phyloP scores from a whole-genome alignment of 2,113 vertebrate species.

The Eurystomus gularis region DNA sequence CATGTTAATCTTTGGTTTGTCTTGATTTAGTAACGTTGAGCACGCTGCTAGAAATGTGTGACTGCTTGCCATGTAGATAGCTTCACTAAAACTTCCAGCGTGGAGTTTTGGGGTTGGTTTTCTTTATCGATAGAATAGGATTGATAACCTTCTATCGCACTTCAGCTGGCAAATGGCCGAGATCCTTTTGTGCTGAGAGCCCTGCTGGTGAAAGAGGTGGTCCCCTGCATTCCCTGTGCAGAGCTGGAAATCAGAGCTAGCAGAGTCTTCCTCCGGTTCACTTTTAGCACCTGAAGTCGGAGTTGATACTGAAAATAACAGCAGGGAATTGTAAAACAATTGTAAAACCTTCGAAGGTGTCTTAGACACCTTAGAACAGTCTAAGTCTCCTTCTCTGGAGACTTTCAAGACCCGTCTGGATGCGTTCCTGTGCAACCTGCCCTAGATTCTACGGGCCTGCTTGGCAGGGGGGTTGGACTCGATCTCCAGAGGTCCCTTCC shows the following conservation, averaged over 20 bases:
- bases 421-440: too few relatives aligned
- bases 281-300: background rate
- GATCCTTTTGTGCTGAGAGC: background rate
- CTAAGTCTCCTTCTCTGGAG: too few relatives aligned
- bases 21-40: background rate
- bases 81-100: background rate
- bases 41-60: accelerated
- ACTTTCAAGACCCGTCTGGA: too few relatives aligned
- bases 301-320: background rate
- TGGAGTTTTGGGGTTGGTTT: background rate
- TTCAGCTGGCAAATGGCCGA: background rate
- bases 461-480: too few relatives aligned
- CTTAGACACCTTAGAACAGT: too few relatives aligned
- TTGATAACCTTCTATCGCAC: background rate
- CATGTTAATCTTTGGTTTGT: background rate
- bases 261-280: accelerated
- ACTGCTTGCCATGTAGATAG: accelerated
- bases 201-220: background rate
- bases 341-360: too few relatives aligned
- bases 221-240: background rate
- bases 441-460: too few relatives aligned
- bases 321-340: background rate
- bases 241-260: background rate
- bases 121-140: too few relatives aligned
- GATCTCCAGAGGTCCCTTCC: too few relatives aligned